These are phyloP conservation scores for Sympetrum striolatum DNA, from an alignment of 2,888 invertebrate species.

Conservation along the genomic window DNA sequence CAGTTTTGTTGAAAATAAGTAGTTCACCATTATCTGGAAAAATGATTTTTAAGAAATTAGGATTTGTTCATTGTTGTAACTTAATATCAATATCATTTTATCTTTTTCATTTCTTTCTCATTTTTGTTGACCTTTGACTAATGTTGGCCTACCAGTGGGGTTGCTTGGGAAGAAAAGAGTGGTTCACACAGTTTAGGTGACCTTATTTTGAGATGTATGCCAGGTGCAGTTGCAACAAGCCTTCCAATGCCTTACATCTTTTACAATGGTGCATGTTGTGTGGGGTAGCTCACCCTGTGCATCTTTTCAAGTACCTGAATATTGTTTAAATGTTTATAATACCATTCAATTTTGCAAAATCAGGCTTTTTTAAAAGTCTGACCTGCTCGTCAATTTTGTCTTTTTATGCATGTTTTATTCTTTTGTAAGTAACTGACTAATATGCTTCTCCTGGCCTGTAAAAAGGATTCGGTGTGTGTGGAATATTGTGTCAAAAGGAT, in stretches of 20 bases:
- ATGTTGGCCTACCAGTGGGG: constrained; percentile 36
- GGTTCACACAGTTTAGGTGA: constrained; percentile 42
- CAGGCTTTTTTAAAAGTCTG: constrained; percentile 36
- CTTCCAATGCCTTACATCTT: constrained; percentile 44
- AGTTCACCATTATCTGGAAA: neutral
- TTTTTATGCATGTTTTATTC: constrained; percentile 42
- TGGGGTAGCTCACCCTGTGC: constrained; percentile 30
- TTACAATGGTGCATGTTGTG: constrained; percentile 40
- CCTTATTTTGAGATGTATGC: constrained; percentile 41
- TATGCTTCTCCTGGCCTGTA: constrained; percentile 39
- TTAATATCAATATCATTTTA: constrained; percentile 39
- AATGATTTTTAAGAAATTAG: neutral
- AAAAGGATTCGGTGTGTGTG: constrained; percentile 30
- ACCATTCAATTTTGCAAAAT: constrained; percentile 42
- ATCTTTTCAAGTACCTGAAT: constrained; percentile 43
- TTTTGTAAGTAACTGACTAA: constrained; percentile 43
- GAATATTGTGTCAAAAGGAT: constrained; percentile 27
- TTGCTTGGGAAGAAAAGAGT: constrained; percentile 34
- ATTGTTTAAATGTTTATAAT: constrained; percentile 42
- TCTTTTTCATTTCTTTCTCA: constrained; percentile 39
- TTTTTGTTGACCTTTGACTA: constrained; percentile 42
- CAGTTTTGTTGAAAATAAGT: neutral
- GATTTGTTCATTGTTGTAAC: constrained; percentile 11
- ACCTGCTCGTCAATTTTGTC: constrained; percentile 42
- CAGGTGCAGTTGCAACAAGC: constrained; percentile 43